Conservation (phyloP, 2,888 invertebrate genomes). For the Euzetes globulus region DNA sequence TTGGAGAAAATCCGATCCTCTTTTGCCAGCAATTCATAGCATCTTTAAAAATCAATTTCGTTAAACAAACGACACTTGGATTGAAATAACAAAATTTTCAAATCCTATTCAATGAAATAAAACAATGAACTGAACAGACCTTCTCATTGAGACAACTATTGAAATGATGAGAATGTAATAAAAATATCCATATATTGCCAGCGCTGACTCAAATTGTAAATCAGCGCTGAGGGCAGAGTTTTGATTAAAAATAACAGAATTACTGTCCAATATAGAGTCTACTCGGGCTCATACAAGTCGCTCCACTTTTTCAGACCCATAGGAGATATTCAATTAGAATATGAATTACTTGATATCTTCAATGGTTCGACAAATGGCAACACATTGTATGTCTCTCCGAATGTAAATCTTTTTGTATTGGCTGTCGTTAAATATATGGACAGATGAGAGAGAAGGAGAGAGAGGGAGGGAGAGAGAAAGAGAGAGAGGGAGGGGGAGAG, state of each 20-base stretch:
- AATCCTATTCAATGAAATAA: too few relatives aligned
- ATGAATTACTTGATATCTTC: too few relatives aligned
- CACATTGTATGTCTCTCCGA: neutral
- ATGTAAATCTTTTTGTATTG: slow-evolving; percentile 6
- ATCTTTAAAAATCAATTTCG: too few relatives aligned
- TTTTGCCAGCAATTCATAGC: too few relatives aligned
- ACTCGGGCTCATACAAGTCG: neutral
- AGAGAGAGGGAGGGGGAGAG: neutral
- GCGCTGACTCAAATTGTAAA: neutral
- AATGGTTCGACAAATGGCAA: too few relatives aligned
- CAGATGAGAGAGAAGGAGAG: neutral
- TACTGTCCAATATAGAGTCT: slow-evolving; percentile 7
- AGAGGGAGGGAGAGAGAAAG: neutral
- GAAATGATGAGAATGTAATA: neutral
- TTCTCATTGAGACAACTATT: neutral
- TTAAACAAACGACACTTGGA: too few relatives aligned
- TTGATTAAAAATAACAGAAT: slow-evolving; percentile 29
- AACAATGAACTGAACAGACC: neutral
- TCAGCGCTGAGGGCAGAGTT: slow-evolving; percentile 14
- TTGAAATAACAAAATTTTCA: too few relatives aligned
- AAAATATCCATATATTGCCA: neutral
- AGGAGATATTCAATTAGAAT: neutral
- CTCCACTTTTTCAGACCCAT: neutral
- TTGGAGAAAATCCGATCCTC: too few relatives aligned
- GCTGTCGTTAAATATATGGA: neutral